A percentile compares a stretch with the other conserved stretches of the same genome.
phyloP scores from a whole-genome alignment of 2,113 vertebrate genomes.

The human region DNA sequence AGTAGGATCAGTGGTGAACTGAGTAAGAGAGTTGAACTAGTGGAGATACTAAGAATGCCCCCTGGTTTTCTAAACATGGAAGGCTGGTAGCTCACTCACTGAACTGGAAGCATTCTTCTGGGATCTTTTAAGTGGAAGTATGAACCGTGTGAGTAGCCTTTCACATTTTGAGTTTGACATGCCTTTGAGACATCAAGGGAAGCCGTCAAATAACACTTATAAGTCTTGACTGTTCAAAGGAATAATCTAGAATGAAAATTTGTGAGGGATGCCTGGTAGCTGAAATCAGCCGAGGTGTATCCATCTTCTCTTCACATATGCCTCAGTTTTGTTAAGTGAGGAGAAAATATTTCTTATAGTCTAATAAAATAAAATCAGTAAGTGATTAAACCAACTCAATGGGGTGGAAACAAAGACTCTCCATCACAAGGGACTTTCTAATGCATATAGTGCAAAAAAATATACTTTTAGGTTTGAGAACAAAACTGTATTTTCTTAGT shows the following conservation, averaged over 20 bases:
- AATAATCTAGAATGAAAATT: not conserved
- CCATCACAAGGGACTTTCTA: not conserved
- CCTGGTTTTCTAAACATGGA: not conserved
- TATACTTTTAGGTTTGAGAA: not conserved
- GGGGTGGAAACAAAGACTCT: not conserved
- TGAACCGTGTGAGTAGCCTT: not conserved
- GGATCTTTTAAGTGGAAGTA: not conserved
- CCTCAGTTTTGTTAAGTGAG: not conserved
- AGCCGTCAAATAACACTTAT: not conserved
- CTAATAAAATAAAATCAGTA: not conserved
- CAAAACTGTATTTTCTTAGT: not conserved
- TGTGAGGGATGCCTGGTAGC: not conserved
- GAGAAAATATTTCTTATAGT: conserved; percentile 1
- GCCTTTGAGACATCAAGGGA: not conserved
- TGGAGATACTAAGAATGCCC: not conserved
- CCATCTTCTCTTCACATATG: not conserved
- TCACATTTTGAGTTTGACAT: not conserved
- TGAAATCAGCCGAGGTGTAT: not conserved
- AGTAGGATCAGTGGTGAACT: not conserved
- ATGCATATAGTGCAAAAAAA: not conserved
- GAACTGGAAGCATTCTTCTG: not conserved
- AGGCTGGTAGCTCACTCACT: not conserved
- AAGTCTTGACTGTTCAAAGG: not conserved
- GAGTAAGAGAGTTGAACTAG: not conserved
- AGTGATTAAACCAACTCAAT: not conserved